Base-by-base conservation (phyloP, 2,113 vertebrate species). In the Hoplias malabaricus region DNA sequence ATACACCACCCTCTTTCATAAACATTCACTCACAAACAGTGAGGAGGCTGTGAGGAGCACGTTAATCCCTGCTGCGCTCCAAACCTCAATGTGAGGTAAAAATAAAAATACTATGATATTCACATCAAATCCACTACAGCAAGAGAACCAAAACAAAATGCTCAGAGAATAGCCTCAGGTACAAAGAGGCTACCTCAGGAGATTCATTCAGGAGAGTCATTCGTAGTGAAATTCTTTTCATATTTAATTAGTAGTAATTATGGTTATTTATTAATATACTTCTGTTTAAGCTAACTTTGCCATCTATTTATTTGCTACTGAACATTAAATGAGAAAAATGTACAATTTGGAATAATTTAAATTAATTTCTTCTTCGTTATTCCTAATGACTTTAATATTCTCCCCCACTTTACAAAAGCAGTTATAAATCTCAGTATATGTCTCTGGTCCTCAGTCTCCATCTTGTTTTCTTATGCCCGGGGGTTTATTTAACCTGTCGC, bases 401-500 rank as follows among this genome's bases (percentile, higher is more conserved):
- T 48, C 54, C 27, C 25, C 27, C 25, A 54, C 53, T 54, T 50
- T 43, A 8, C 23, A 59, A 68, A 61, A 65, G 48, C 48, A 53
- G n/a, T 53, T 21, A 14, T 65, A 82, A 62, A 56, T 33, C 9
- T 12, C 13, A 43, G 43, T 65, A 56, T 66, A 72, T 74, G 53
- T 77, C 56, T 42, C 53, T 16, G 14, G 42, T 59, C 48, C 54
- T 34, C 43, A 14, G 34, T n/a, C 67, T 75, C 59, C 42, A 65
- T 85, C 69, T 76, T 62, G 67, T 80, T 87, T 78, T 84, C 74
- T 14, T 75, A 72, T 77, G 85, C 86, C 79, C 75, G 78, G 63
- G 38, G 36, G 85, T 85, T 80, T 86, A 69, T 85, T 88, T 88
- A 90, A 90, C 88, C 90, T 88, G 87, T 84, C 75, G 75, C 81